Percentiles rank a stretch among this genome's conserved stretches.
phyloP scores from a whole-genome alignment of 2,888 invertebrate species.

The Ametastegia equiseti region DNA sequence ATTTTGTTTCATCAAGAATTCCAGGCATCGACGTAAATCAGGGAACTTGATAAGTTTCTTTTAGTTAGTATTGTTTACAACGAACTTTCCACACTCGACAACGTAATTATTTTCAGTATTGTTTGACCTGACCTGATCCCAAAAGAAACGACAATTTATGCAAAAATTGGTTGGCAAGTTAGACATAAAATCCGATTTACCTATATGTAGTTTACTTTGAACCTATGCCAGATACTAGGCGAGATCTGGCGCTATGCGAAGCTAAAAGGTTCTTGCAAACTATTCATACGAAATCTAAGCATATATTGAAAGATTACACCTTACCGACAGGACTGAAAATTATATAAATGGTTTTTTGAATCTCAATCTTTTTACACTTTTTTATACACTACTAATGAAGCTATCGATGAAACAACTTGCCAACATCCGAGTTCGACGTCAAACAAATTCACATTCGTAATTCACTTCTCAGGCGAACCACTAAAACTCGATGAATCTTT shows the following conservation, averaged over 20 bases:
- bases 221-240: slow-evolving; percentile 16
- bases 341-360: not conserved
- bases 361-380: slow-evolving; percentile 8
- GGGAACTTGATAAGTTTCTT: not conserved
- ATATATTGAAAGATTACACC: slow-evolving; percentile 5
- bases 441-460: not conserved
- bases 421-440: not conserved
- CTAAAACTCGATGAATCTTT: too few species aligned
- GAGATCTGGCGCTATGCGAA: slow-evolving; percentile 21
- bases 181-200: not conserved
- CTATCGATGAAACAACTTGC: slow-evolving; percentile 18
- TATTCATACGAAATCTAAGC: slow-evolving; percentile 29
- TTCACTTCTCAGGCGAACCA: too few species aligned
- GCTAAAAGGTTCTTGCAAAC: slow-evolving; percentile 14
- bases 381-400: slow-evolving; percentile 15
- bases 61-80: not conserved
- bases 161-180: slow-evolving; percentile 22
- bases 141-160: not conserved
- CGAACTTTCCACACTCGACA: not conserved
- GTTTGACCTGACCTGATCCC: not conserved
- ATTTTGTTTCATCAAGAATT: not conserved
- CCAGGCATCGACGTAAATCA: not conserved
- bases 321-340: slow-evolving; percentile 20
- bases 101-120: slow-evolving; percentile 31
- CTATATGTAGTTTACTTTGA: not conserved